Evolutionary conservation across 2,113 vertebrate species (phyloP), one percentile per base, ranked within the genome.

Genomic region (Ornithorhynchus anatinus): DNA sequence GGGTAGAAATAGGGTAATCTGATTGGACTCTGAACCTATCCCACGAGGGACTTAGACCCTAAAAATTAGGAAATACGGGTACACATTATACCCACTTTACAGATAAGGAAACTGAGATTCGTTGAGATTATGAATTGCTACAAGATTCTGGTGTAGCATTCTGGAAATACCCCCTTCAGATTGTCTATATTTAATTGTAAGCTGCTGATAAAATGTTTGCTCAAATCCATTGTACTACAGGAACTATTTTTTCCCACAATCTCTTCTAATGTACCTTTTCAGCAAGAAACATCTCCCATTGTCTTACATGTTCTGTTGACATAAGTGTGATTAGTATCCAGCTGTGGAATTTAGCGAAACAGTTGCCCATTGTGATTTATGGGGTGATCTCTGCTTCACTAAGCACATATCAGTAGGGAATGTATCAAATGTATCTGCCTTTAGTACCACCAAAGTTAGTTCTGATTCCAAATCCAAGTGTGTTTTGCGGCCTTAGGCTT

Each of bases 401-500:
- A 59, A 78, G 85, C 76, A 84, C 38, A n/a, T 37, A 58, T 43
- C 69, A 64, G 63, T 69, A 70, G 35, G 68, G 50, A 57, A 58
- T 70, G 44, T 77, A 78, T 82, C 85, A 53, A 57, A 58, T 70
- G 44, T 77, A 78, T 82, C 85, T 84, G 63, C 71, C 77, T 64
- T n/a, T 50, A 42, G 57, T 14, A 59, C 57, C n/a, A 73, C 75
- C 72, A 77, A 80, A 82, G 76, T 77, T 63, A 72, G 10, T 77
- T 75, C 71, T 58, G 39, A 75, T 82, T 52, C 52, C 23, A 70
- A 75, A 80, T 52, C 52, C 23, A 70, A 70, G 68, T 75, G 73
- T 72, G 57, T 67, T 78, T 77, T 39, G 72, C 19, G 19, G 33
- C 48, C 39, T 75, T 64, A 45, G 56, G 62, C 19, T 39, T 64